Evolutionary conservation across 1,140 invertebrate species (phyloP).

Genomic region (Arion vulgaris): DNA sequence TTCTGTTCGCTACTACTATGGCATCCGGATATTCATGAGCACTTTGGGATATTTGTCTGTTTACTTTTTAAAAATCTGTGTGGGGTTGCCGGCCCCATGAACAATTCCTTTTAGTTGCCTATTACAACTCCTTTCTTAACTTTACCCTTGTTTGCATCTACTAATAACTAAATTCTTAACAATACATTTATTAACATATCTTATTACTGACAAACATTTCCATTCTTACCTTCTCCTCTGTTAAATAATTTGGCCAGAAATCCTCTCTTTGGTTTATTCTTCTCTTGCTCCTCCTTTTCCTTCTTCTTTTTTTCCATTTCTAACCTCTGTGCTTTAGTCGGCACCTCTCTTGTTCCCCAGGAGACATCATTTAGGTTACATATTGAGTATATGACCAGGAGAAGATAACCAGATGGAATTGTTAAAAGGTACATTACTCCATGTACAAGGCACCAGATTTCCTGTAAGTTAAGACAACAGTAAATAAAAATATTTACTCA

Average conservation of each 20-base stretch:
- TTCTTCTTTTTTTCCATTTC: conserved; percentile 56
- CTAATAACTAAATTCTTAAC: no score
- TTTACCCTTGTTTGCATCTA: no score
- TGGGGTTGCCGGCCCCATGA: no score
- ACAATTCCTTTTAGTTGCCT: no score
- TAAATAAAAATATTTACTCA: no score
- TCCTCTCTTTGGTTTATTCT: conserved; percentile 68
- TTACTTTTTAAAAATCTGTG: no score
- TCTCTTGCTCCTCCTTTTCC: conserved; percentile 53
- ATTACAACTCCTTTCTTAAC: no score
- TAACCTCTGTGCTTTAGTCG: conserved; percentile 70
- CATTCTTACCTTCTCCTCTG: conserved; percentile 73
- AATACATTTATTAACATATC: no score
- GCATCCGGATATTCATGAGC: no score
- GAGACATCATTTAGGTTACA: conserved; percentile 67
- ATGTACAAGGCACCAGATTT: conserved; percentile 61
- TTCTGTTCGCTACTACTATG: no score
- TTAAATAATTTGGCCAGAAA: conserved; percentile 72
- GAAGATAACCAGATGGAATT: conserved; percentile 68
- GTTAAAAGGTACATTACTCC: conserved; percentile 68
- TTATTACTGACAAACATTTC: neutral
- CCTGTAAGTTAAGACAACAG: conserved; percentile 30
- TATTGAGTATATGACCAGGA: conserved; percentile 69
- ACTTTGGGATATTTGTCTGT: no score
- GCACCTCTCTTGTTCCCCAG: conserved; percentile 67